Evolutionary conservation across 2,888 invertebrate genomes (phyloP).

Genomic region (Gymnosoma rotundatum): DNA sequence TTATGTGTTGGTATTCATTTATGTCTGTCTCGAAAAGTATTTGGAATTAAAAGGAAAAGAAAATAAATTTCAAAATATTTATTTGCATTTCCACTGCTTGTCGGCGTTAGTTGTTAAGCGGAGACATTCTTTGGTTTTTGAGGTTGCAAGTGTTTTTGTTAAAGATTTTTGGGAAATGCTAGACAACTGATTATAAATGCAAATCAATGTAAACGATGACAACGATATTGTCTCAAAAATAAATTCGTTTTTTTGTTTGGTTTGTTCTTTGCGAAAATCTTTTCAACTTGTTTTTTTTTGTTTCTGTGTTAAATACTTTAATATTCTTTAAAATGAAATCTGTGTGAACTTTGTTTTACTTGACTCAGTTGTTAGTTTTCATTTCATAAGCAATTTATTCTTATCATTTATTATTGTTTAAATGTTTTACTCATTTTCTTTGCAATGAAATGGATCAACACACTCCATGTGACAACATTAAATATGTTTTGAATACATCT

Average conservation of each 20-base stretch:
- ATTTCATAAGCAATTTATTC: slow-evolving; percentile 39
- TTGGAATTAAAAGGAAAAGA: background rate
- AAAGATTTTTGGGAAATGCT: slow-evolving; percentile 24
- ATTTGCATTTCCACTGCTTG: background rate
- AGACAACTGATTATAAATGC: slow-evolving; percentile 61
- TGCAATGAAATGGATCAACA: slow-evolving; percentile 1
- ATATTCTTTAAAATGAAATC: slow-evolving; percentile 45
- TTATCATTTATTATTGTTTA: slow-evolving; percentile 70
- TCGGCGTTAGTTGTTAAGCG: background rate
- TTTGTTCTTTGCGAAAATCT: background rate
- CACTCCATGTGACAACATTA: slow-evolving; percentile 5
- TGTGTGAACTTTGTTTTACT: slow-evolving; percentile 35
- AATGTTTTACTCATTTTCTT: slow-evolving; percentile 62
- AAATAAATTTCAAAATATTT: background rate
- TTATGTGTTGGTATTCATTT: background rate
- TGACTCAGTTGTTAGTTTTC: slow-evolving; percentile 7
- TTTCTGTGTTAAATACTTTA: slow-evolving; percentile 1
- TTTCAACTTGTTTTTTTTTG: background rate
- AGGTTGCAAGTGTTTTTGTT: slow-evolving; percentile 37
- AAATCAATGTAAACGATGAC: slow-evolving; percentile 53
- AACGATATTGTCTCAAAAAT: slow-evolving; percentile 29
- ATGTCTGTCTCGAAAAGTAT: background rate
- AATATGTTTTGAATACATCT: slow-evolving; percentile 16
- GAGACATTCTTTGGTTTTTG: slow-evolving; percentile 6
- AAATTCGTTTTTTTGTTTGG: background rate